Base-by-base conservation (phyloP, 2,797 vertebrate genomes). In the Australoheros facetus region DNA sequence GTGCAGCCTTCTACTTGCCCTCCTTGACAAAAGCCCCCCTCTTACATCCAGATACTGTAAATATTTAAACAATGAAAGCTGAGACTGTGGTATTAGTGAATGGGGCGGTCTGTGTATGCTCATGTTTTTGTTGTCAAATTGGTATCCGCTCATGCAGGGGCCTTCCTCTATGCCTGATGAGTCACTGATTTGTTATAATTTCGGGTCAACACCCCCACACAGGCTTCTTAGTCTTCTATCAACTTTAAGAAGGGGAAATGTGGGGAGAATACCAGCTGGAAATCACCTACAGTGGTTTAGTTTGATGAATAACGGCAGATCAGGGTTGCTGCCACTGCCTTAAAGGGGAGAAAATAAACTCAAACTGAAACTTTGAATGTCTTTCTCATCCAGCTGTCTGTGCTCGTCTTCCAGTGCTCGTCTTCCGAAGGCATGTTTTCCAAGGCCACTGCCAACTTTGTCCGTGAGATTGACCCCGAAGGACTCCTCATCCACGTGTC, bases 381-480 rank as follows among this genome's bases (percentile, higher is more conserved):
- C 26, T 79, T 51, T 75, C 53, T 66, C 54, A 82, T 79, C 73
- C 77, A 86, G 77, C 58, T 39, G 62, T 39, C 57, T 64, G n/a
- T n/a, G n/a, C n/a, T n/a, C n/a, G n/a, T n/a, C n/a, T n/a, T n/a
- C n/a, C 34, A 13, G 48, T 42, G 54, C 48, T 71, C 28, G 2
- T 57, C 28, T 5, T 66, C 66, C 11, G 45, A 71, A 64, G 81
- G 71, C 75, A 98, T 99, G 98, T 98, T 99, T 94, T 96, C 97
- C 81, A 98, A 96, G 88, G 97, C 97, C 78, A 97, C 97, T 2
- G 95, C 91, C 88, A 96, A 95, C 84, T 97, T 99, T 1, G 92
- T 99, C 75, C 95, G 77, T 71, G 95, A 98, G 90, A 94, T 97
- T n/a, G 97, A 97, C 80, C 82, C 85, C 0, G 95, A 95, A 1